Evolutionary conservation across 2,888 invertebrate species (phyloP).

Genomic region (Pachydiplax longipennis): DNA sequence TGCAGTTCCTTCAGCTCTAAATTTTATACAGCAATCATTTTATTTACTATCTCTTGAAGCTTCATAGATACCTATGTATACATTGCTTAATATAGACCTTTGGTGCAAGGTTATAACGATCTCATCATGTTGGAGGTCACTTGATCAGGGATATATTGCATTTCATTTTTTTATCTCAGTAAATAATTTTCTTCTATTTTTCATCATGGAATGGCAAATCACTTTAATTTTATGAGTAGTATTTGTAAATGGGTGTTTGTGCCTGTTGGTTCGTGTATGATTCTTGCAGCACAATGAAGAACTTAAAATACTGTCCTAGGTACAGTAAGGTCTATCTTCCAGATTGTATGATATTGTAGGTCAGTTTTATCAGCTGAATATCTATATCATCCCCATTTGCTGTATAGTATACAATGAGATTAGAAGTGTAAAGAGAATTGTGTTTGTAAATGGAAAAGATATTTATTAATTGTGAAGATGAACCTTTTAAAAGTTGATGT

Average conservation of each 20-base stretch:
- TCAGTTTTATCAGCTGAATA: constrained; percentile 45
- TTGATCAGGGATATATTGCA: constrained; percentile 38
- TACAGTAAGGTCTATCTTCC: constrained; percentile 43
- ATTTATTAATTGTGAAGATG: constrained; percentile 45
- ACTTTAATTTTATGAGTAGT: constrained; percentile 33
- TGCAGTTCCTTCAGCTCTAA: background rate
- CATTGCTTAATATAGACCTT: background rate
- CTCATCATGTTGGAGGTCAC: constrained; percentile 38
- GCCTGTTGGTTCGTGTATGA: constrained; percentile 43
- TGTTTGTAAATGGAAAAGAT: constrained; percentile 43
- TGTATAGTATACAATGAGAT: constrained; percentile 44
- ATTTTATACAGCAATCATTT: background rate
- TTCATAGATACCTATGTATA: background rate
- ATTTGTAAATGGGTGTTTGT: constrained; percentile 42
- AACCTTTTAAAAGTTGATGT: constrained; percentile 41
- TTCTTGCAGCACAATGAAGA: constrained; percentile 43
- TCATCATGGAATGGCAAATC: constrained; percentile 22
- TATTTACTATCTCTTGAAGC: background rate
- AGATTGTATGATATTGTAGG: constrained; percentile 43
- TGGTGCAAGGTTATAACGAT: constrained; percentile 6
- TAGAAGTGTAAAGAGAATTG: constrained; percentile 42
- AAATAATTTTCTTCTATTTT: constrained; percentile 33
- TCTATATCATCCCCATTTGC: constrained; percentile 43
- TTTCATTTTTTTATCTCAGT: constrained; percentile 30
- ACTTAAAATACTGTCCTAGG: constrained; percentile 38